A percentile compares a stretch with the other conserved stretches of the same genome.
phyloP scores from a whole-genome alignment of 2,797 vertebrate species.

The Crenichthys baileyi region DNA sequence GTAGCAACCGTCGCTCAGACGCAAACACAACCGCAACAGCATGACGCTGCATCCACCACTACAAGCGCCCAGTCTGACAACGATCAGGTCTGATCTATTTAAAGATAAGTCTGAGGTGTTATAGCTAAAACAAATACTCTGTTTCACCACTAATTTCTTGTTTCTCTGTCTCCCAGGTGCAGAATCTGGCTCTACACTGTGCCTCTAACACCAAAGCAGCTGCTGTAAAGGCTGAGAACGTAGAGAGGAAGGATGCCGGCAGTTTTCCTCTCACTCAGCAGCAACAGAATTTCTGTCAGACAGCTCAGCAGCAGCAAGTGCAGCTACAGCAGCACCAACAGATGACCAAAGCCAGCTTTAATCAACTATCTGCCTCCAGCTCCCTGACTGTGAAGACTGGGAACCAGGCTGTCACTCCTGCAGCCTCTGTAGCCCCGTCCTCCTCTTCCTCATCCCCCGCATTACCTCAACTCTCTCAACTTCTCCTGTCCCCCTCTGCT shows the following conservation, averaged over 20 bases:
- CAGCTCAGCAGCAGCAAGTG: conserved; percentile 78
- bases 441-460: conserved; percentile 73
- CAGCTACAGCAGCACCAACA: conserved; percentile 75
- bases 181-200: conserved; percentile 94
- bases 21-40: conserved; percentile 79
- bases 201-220: conserved; percentile 81
- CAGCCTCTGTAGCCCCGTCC: conserved; percentile 70
- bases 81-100: conserved; percentile 86
- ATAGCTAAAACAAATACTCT: neutral
- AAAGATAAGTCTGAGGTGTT: neutral
- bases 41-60: conserved; percentile 84
- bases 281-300: conserved; percentile 82
- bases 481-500: conserved; percentile 79
- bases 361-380: conserved; percentile 66
- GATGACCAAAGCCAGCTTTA: conserved; percentile 69
- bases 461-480: conserved; percentile 80
- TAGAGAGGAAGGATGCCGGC: conserved; percentile 81
- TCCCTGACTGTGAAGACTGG: conserved; percentile 70
- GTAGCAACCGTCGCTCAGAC: conserved; percentile 83
- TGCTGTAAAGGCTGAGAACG: conserved; percentile 81
- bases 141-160: conserved; percentile 2
- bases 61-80: conserved; percentile 87
- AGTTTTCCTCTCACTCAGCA: conserved; percentile 88
- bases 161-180: conserved; percentile 81
- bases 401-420: conserved; percentile 69